A percentile compares a stretch with the other conserved stretches of the same genome.
Conservation (phyloP, 2,888 invertebrate genomes). For the Cacoxenus indagator region DNA sequence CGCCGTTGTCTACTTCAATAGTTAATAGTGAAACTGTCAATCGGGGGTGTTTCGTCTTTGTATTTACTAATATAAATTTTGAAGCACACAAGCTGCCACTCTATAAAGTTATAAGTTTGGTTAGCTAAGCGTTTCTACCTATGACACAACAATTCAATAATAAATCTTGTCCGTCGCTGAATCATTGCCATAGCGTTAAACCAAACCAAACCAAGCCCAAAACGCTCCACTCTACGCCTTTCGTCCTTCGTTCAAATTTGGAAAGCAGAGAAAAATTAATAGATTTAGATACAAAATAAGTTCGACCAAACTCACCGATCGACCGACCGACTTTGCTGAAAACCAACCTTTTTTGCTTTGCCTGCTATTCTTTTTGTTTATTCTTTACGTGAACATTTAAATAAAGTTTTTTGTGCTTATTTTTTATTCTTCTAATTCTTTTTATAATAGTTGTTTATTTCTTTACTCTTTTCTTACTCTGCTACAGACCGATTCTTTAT, state of each 20-base stretch:
- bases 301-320: background rate
- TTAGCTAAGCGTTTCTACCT: constrained; percentile 1
- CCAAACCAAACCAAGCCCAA: background rate
- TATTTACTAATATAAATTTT: constrained; percentile 2
- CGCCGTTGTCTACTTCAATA: background rate
- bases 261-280: background rate
- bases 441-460: background rate
- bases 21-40: constrained; percentile 10
- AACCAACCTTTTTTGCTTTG: background rate
- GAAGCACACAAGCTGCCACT: background rate
- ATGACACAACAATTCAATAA: constrained; percentile 16
- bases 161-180: constrained; percentile 6
- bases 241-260: background rate
- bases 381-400: background rate
- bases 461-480: background rate
- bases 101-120: background rate
- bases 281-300: background rate
- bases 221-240: too few relatives aligned
- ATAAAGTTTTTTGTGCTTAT: background rate
- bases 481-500: background rate
- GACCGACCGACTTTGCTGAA: background rate
- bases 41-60: too few relatives aligned
- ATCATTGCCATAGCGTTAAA: background rate
- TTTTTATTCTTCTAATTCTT: background rate
- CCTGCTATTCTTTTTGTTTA: background rate